Base-by-base conservation (phyloP, 2,888 invertebrate genomes). In the Epicampocera succincta region DNA sequence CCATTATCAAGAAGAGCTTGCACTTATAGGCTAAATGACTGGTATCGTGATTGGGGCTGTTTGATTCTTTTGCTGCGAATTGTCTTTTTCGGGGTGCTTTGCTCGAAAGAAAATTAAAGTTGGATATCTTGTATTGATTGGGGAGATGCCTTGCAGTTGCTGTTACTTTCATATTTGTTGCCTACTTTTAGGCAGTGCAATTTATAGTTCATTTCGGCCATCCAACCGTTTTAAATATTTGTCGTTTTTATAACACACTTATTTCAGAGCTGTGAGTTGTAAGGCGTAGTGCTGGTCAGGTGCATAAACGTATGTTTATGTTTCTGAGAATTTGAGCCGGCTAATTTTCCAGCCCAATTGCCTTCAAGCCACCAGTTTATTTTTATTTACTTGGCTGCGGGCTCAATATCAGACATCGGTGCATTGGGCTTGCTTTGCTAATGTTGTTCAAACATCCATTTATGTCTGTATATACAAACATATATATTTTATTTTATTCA, bases 351-450 rank as follows among this genome's bases (percentile, higher is more conserved):
- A 29, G 61, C 46, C 21, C 46, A 9, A 40, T 40, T 63, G 63
- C 52, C 50, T 13, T 17, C 15, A 61, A 73, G n/a, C 40, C 17
- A 66, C 44, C 46, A 60, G 58, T 66, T 66, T 13, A 21, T 19
- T 77, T 71, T 52, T 40, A 73, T 61, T 50, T 76, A 21, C 13
- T 79, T 74, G 52, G 61, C 48, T 77, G 44, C 46, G 61, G 56
- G 56, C 68, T 81, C 61, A 81, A 63, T 81, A 68, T 54, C 75
- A 75, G 68, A 77, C 77, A 61, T 73, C 63, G 56, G 73, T 69
- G 74, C 58, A 69, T 71, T 65, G 65, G 13, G 71, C 46, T 61
- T 40, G 17, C 52, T 58, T 66, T 69, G 13, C 33, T 42, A n/a
- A 66, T 21, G 42, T 42, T 56, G 19, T 9, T 3, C 33, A 33